These are phyloP conservation scores for Gambusia yucatana DNA, from an alignment of 2,797 vertebrate genomes.

Conservation along the genomic window DNA sequence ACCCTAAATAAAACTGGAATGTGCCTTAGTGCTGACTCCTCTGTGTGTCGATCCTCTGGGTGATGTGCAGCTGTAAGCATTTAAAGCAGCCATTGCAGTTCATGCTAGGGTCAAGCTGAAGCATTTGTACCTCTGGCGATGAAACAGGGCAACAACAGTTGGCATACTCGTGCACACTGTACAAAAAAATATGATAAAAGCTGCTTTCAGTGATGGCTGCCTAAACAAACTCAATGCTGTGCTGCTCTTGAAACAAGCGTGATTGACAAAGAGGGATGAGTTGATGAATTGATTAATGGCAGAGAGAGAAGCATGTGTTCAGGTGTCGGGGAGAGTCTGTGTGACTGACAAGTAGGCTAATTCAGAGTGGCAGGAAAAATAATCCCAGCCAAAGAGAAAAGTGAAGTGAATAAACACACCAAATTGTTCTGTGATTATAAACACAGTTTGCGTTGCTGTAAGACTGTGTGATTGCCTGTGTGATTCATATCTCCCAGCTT, in stretches of 20 bases:
- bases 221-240: neutral
- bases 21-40: constrained; percentile 60
- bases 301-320: constrained; percentile 14
- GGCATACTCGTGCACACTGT: neutral
- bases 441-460: constrained; percentile 3
- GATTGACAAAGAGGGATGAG: constrained; percentile 22
- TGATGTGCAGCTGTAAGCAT: constrained; percentile 69
- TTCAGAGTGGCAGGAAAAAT: constrained; percentile 23
- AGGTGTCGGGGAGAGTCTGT: constrained; percentile 10
- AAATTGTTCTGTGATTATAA: neutral
- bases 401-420: constrained; percentile 8
- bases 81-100: constrained; percentile 52
- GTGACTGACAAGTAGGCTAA: constrained; percentile 40
- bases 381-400: constrained; percentile 1
- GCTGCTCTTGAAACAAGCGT: constrained; percentile 1
- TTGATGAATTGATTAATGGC: constrained; percentile 12
- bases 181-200: neutral
- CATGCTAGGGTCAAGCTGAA: constrained; percentile 29
- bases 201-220: neutral
- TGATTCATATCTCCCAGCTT: neutral
- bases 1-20: constrained; percentile 26
- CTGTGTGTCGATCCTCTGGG: constrained; percentile 22
- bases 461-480: neutral
- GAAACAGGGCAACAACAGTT: neutral
- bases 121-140: constrained; percentile 2